Evolutionary conservation across 1,140 invertebrate species (phyloP), one percentile per base, ranked within the genome.

Genomic region (Penaeus indicus): DNA sequence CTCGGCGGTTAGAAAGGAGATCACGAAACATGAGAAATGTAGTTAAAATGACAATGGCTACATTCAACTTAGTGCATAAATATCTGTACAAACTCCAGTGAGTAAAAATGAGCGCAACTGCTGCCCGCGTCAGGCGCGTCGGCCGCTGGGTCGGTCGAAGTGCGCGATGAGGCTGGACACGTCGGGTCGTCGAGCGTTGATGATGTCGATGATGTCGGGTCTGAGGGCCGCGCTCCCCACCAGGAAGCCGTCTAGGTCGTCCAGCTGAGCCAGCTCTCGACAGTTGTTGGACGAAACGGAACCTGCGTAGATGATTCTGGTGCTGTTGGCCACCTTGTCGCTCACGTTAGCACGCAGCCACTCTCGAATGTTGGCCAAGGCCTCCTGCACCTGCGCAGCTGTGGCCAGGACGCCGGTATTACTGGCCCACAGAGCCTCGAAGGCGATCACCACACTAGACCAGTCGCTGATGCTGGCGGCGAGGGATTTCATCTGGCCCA

Each of bases 201-300:
- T n/a, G n/a, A n/a, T n/a, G n/a, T n/a, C n/a, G n/a, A n/a, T n/a
- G 94, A 99, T 99, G 92, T 99, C 99, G 8, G 97, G 97, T 93
- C 99, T 99, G 18, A 99, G 94, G 38, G 98, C 99, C 78, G 99
- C 98, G 69, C 99, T 97, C 21, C 98, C 98, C 60, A 99, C 99
- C 0, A 99, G 95, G 93, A 99, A 99, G 21, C 99, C 99, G 94
- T 99, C 99, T 91, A 99, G 98, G 92, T 99, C 98, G n/a, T 95
- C 94, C 92, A 98, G 95, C 84, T 95, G 94, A 1, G 95, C 98
- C 38, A 99, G 93, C 90, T 99, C 98, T 92, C 96, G 96, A 90
- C 96, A 97, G 92, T 99, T 99, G 21, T 94, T 95, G 27, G 95
- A 97, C 18, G 97, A 99, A 0, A 99, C 99, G 4, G 98, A 99